Percentiles rank a stretch among this genome's conserved stretches.
phyloP scores from a whole-genome alignment of 2,888 invertebrate genomes.

The Monochamus alternatus region DNA sequence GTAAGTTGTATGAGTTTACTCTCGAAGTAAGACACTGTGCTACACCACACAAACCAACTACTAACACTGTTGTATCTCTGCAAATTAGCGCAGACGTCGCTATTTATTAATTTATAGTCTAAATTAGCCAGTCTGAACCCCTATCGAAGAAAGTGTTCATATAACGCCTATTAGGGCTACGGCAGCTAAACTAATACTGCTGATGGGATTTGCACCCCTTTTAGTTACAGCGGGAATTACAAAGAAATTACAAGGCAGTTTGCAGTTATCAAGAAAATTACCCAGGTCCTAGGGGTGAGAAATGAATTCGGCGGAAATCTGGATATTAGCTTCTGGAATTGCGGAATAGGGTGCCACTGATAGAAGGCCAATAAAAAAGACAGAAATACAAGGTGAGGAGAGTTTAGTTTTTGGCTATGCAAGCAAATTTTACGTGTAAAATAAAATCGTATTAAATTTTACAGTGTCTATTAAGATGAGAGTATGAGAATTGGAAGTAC shows the following conservation, averaged over 20 bases:
- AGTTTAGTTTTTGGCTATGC: no score
- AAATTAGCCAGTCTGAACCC: neutral
- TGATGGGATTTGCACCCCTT: slow-evolving; percentile 48
- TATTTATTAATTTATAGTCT: no score
- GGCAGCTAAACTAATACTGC: slow-evolving; percentile 46
- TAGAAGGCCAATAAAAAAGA: neutral
- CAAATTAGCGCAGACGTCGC: no score
- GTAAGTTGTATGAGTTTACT: no score
- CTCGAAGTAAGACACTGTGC: no score
- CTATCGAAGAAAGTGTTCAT: slow-evolving; percentile 5
- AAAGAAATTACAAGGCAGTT: slow-evolving; percentile 50
- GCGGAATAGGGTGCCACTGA: neutral
- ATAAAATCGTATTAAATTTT: no score
- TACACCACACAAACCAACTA: no score
- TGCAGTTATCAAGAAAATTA: slow-evolving; percentile 4
- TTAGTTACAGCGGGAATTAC: slow-evolving; percentile 41
- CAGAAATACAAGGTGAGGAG: no score
- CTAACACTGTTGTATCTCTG: no score
- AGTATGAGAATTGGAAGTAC: no score
- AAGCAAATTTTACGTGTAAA: no score
- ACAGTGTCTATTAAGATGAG: no score
- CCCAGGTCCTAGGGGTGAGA: slow-evolving; percentile 1
- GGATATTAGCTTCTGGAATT: slow-evolving; percentile 4
- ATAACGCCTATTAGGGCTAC: slow-evolving; percentile 21
- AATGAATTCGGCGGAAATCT: slow-evolving; percentile 20